A percentile compares a stretch with the other conserved stretches of the same genome.
Conservation (phyloP, 2,113 vertebrate genomes). For the Aegypius monachus region DNA sequence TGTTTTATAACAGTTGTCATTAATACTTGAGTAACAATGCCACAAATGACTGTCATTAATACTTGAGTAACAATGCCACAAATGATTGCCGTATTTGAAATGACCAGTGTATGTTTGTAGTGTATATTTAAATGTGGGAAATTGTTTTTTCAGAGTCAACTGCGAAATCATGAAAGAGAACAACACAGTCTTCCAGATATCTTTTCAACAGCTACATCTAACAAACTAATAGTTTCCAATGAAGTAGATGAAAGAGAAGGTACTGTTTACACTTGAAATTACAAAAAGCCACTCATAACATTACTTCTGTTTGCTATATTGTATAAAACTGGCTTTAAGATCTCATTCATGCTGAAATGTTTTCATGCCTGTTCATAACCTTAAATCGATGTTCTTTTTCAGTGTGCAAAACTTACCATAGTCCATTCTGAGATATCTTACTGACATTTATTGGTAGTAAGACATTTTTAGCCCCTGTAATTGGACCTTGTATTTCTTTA, state of each 20-base stretch:
- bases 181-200: conserved; percentile 75
- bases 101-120: not conserved
- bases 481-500: not conserved
- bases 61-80: not conserved
- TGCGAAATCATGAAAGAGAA: conserved; percentile 80
- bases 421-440: not conserved
- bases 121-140: not conserved
- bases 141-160: conserved; percentile 75
- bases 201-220: conserved; percentile 53
- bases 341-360: not conserved
- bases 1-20: not conserved
- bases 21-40: not conserved
- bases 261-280: conserved; percentile 41
- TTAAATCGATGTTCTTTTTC: not conserved
- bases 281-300: not conserved
- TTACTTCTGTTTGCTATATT: not conserved
- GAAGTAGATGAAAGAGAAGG: conserved; percentile 74
- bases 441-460: not conserved
- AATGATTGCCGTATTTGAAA: not conserved
- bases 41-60: not conserved
- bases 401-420: not conserved
- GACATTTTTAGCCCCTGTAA: not conserved
- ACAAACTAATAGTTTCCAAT: conserved; percentile 55
- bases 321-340: not conserved
- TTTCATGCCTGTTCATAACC: not conserved